A percentile compares a stretch with the other conserved stretches of the same genome.
These are phyloP conservation scores for Hippopotamyrus pictus DNA, from an alignment of 2,797 vertebrate genomes.

Conservation along the genomic window DNA sequence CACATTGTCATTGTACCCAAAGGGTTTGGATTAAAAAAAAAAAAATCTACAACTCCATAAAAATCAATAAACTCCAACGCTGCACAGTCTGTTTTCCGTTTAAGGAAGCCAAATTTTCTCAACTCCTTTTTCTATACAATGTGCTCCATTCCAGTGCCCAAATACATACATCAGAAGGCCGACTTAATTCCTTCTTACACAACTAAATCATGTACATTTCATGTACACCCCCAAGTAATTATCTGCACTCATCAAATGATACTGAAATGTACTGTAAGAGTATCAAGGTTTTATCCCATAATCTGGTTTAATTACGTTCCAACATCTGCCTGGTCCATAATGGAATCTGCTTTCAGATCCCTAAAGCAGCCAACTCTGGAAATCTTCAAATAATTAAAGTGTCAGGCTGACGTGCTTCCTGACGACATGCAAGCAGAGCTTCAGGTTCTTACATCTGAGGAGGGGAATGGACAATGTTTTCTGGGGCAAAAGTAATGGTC, in stretches of 20 bases:
- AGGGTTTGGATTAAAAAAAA: not conserved
- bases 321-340: slow-evolving; percentile 37
- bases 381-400: slow-evolving; percentile 49
- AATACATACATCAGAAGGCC: not conserved
- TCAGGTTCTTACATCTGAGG: slow-evolving; percentile 3
- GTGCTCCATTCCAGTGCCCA: not conserved
- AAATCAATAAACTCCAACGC: not conserved
- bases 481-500: not conserved
- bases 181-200: not conserved
- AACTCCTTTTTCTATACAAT: not conserved
- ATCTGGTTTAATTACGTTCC: slow-evolving; percentile 41
- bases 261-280: not conserved
- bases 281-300: slow-evolving; percentile 41
- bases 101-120: not conserved
- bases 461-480: slow-evolving; percentile 16
- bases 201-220: not conserved
- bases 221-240: not conserved
- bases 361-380: slow-evolving; percentile 36
- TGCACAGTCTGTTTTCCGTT: not conserved
- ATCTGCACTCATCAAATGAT: not conserved
- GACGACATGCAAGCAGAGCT: slow-evolving; percentile 17
- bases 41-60: not conserved
- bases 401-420: slow-evolving; percentile 20
- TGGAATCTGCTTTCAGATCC: slow-evolving; percentile 30
- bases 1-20: not conserved